Evolutionary conservation across 2,888 invertebrate species (phyloP).

Genomic region (Rotaria magnacalcarata): DNA sequence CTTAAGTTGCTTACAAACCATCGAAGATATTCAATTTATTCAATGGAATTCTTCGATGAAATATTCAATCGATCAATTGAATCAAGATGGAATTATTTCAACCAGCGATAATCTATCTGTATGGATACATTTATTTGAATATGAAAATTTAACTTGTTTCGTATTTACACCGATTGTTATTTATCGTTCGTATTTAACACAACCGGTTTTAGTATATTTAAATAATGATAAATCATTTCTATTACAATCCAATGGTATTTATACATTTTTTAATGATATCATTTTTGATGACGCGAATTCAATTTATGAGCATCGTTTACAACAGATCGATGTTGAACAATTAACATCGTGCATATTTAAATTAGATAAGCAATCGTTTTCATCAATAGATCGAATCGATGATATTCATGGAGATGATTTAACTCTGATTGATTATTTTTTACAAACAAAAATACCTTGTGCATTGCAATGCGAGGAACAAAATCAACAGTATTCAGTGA

Average conservation of each 20-base stretch:
- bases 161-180: constrained; percentile 21
- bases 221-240: not conserved
- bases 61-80: not conserved
- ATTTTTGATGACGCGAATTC: not conserved
- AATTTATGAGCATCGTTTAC: not conserved
- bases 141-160: not conserved
- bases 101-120: not conserved
- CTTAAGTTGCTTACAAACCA: not conserved
- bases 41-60: not conserved
- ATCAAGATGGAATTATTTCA: not conserved
- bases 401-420: not conserved
- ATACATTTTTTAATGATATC: not conserved
- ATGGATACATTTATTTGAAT: constrained; percentile 18
- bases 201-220: not conserved
- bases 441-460: not conserved
- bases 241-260: not conserved
- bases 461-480: not conserved
- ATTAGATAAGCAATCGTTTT: not conserved
- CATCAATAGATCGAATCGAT: not conserved
- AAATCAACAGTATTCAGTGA: not conserved
- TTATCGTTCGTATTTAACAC: constrained; percentile 28
- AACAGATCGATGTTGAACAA: not conserved
- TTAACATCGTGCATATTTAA: not conserved
- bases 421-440: not conserved
- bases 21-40: not conserved